Evolutionary conservation across 2,113 vertebrate genomes (phyloP), one percentile per base, ranked within the genome.

Genomic region (Otis tarda): DNA sequence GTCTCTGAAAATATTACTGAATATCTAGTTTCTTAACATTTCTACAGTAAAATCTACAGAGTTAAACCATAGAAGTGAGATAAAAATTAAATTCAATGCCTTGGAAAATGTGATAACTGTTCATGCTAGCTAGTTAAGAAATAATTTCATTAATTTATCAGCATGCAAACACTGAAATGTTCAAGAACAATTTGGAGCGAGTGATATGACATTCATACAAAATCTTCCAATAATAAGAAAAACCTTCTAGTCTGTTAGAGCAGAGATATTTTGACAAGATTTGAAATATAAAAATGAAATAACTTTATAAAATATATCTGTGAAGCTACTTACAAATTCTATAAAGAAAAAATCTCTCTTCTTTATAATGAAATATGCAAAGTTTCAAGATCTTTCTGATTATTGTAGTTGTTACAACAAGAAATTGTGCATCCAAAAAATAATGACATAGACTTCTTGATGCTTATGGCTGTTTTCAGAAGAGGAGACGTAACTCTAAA

Each of bases 111-210:
- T 55, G 45, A 37, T 30, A 78, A 79, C 11, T 76, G 6, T n/a
- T 87, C 67, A 12, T 39, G 25, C 14, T 35, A 71, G 41, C 25
- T 60, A 37, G 9, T 67, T 82, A 60, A 79, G 61, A 77, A 79
- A 86, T 31, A 65, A 53, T 85, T 43, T 73, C 22, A 65, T 10
- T 53, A 12, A 77, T 93, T 85, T 50, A 45, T 73, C 47, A 61
- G 9, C 31, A 19, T 68, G 23, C 4, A 81, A 28, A 6, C 2
- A 9, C 24, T 73, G 3, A 3, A 28, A 27, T 3, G 0, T 55
- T 88, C 28, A 50, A 57, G 25, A 89, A 31, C 15, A 59, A 37
- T 53, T 75, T 91, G 33, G 23, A 81, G 5, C 5, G 68, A 52
- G 16, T 35, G 10, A 39, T 39, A 59, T 1, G 6, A 3, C 7